Base-by-base conservation (phyloP, 35 echinoderm and acorn worm species). In the Stichopus chloronotus region DNA sequence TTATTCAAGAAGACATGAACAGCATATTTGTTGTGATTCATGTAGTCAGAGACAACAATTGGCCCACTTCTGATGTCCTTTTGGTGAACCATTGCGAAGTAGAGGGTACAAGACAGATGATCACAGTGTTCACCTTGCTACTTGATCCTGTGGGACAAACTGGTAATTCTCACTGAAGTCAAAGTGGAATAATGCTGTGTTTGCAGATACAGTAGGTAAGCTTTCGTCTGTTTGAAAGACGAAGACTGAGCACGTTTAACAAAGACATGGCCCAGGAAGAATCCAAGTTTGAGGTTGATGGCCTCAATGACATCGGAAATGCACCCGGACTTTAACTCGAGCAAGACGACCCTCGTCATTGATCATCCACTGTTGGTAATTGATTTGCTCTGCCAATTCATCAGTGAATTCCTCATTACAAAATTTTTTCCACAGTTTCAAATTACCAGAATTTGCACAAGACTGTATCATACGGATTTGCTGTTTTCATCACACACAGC, bases 101-200 rank as follows among this genome's bases (percentile, higher is more conserved):
- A n/a, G n/a, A n/a, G n/a, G n/a, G n/a, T n/a, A n/a, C n/a, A n/a
- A n/a, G n/a, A n/a, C 81, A 87, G 84, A 87, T 87, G 84, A 87
- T 87, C 56, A 53, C 84, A 84, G 55, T 84, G 21, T 55, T 54
- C 81, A 84, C 81, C 56, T 59, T 87, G 84, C n/a, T 59, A 87
- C 84, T 59, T 87, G 53, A 87, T 87, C 84, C 81, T 84, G 81
- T 84, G 81, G 81, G 81, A 84, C 81, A 84, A 84, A 84, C 81
- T 84, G n/a, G n/a, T n/a, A n/a, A n/a, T n/a, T n/a, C n/a, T n/a
- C n/a, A n/a, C n/a, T n/a, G n/a, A n/a, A n/a, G n/a, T n/a, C n/a
- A n/a, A n/a, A n/a, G n/a, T n/a, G n/a, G n/a, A n/a, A n/a, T n/a
- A n/a, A n/a, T n/a, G n/a, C n/a, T n/a, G n/a, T n/a, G n/a, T n/a